These are phyloP conservation scores for Drosophila paracracens DNA, from an alignment of 2,888 invertebrate genomes.

Conservation along the genomic window DNA sequence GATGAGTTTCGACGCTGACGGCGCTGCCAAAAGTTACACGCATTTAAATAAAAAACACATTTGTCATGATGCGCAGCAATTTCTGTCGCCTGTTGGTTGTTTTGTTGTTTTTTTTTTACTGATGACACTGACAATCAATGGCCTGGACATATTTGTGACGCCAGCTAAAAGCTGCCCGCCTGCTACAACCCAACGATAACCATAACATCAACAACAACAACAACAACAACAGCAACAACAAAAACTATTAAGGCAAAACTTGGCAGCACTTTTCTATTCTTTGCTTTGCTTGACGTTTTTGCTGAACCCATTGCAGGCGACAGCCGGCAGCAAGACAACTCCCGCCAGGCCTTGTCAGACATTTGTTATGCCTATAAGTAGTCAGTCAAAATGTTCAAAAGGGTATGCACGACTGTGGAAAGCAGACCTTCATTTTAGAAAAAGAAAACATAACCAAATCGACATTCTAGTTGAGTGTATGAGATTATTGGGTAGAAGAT, in stretches of 20 bases:
- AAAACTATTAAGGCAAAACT: constrained; percentile 28
- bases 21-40: constrained; percentile 63
- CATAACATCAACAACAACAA: constrained; percentile 21
- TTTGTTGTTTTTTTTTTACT: constrained; percentile 15
- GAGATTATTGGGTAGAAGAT: neutral
- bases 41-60: constrained; percentile 76
- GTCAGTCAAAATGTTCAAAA: neutral
- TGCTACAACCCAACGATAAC: constrained; percentile 36
- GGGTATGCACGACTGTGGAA: constrained; percentile 17
- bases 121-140: constrained; percentile 69
- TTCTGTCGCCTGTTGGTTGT: neutral
- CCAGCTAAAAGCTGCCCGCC: constrained; percentile 44
- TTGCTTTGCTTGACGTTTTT: constrained; percentile 5
- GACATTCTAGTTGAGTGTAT: neutral
- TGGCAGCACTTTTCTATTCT: constrained; percentile 40
- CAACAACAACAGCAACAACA: constrained; percentile 9
- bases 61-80: constrained; percentile 57
- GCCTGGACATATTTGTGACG: constrained; percentile 53
- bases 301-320: constrained; percentile 22
- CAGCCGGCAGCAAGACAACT: constrained; percentile 16
- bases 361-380: constrained; percentile 1
- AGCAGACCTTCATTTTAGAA: neutral
- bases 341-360: constrained; percentile 21
- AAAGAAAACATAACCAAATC: neutral
- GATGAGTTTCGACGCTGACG: constrained; percentile 28